Percentiles rank a stretch among this genome's conserved stretches.
Conservation (phyloP, 2,797 vertebrate genomes). For the Leontocebus nigricollis region DNA sequence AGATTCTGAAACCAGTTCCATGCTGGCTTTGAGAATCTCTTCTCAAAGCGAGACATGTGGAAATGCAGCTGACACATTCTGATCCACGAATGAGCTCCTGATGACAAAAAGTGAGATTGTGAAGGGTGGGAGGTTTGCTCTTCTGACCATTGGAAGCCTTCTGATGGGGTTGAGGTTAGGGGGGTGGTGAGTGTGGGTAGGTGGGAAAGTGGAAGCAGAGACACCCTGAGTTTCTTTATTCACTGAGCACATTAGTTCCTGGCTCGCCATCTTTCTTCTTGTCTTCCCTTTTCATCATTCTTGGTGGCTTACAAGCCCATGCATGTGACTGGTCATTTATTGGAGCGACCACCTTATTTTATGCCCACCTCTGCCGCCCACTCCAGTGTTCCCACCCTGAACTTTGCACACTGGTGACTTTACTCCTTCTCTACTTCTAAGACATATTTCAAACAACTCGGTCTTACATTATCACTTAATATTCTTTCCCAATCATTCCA, state of each 20-base stretch:
- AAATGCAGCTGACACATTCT: background rate
- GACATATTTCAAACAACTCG: background rate
- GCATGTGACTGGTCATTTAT: background rate
- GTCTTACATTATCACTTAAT: background rate
- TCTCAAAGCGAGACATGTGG: background rate
- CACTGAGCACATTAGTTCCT: background rate
- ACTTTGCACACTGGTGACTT: background rate
- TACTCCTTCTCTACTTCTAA: background rate
- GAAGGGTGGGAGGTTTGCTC: background rate
- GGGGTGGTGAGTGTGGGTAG: background rate
- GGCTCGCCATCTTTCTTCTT: background rate
- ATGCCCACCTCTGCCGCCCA: background rate
- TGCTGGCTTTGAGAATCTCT: background rate
- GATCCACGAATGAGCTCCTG: background rate
- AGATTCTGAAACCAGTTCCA: background rate
- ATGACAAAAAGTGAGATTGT: background rate
- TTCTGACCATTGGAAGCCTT: background rate
- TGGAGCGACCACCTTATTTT: background rate
- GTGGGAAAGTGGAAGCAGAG: background rate
- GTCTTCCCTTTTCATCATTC: background rate
- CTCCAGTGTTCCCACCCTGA: background rate
- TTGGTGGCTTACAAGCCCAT: background rate
- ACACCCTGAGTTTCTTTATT: background rate
- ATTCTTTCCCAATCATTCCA: background rate
- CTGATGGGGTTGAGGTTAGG: background rate